These are phyloP conservation scores for Leptinotarsa undecemlineata DNA, from an alignment of 1,140 invertebrate species.

Conservation along the genomic window DNA sequence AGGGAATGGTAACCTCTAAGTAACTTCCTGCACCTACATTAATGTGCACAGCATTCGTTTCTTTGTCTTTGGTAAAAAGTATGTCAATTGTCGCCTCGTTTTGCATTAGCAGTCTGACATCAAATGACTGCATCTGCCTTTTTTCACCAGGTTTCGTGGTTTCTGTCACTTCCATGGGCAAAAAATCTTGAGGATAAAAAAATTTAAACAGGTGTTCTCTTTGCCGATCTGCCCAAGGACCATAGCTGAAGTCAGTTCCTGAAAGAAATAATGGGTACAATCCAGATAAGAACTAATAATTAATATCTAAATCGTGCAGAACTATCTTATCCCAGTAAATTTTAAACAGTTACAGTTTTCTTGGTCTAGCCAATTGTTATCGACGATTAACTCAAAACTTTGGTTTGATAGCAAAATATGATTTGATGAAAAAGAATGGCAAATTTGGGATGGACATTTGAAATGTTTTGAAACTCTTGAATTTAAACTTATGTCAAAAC, in stretches of 20 bases:
- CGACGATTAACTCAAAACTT: too few relatives aligned
- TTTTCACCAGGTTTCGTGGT: slow-evolving; percentile 83
- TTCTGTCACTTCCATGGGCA: slow-evolving; percentile 74
- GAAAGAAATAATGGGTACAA: not conserved
- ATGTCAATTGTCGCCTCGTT: slow-evolving; percentile 94
- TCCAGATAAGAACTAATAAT: too few relatives aligned
- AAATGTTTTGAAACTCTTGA: too few relatives aligned
- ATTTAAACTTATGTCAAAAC: too few relatives aligned
- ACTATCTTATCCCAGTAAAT: too few relatives aligned
- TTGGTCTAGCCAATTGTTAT: too few relatives aligned
- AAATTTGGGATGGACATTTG: too few relatives aligned
- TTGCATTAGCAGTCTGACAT: slow-evolving; percentile 87
- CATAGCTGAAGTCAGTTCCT: slow-evolving; percentile 93
- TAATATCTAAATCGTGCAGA: too few relatives aligned
- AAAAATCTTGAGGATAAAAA: slow-evolving; percentile 92
- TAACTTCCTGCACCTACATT: slow-evolving; percentile 92
- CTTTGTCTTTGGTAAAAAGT: slow-evolving; percentile 94
- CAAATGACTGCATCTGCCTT: slow-evolving; percentile 87
- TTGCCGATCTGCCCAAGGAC: slow-evolving; percentile 97
- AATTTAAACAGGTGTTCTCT: slow-evolving; percentile 94
- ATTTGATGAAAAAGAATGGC: too few relatives aligned
- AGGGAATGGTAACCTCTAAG: slow-evolving; percentile 93
- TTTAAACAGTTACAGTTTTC: too few relatives aligned
- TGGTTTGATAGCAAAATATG: too few relatives aligned
- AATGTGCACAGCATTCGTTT: slow-evolving; percentile 95